phyloP scores from a whole-genome alignment of 2,797 vertebrate genomes.

The Babyrousa celebensis region DNA sequence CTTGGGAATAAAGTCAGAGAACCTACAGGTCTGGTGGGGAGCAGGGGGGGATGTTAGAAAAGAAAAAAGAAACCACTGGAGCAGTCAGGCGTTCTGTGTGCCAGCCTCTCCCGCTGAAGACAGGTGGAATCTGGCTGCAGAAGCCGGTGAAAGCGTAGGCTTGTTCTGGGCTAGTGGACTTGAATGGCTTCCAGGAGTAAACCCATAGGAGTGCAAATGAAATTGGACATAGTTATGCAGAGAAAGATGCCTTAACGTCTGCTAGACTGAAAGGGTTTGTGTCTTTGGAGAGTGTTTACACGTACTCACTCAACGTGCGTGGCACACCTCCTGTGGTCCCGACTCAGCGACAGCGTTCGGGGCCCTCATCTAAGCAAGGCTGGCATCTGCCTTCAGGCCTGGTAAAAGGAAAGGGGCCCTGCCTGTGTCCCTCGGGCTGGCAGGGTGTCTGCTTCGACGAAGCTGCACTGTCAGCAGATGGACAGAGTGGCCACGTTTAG shows the following conservation, averaged over 20 bases:
- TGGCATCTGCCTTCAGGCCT: background rate
- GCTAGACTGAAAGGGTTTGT: constrained; percentile 46
- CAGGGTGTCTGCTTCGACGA: background rate
- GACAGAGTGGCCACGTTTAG: background rate
- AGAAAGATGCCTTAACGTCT: constrained; percentile 67
- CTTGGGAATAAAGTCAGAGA: background rate
- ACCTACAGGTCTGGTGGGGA: background rate
- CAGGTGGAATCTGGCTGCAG: constrained; percentile 45
- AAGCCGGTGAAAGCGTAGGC: constrained; percentile 17
- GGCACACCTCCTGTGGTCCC: background rate
- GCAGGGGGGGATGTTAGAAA: background rate
- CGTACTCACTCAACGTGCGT: background rate
- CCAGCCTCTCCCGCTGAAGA: background rate
- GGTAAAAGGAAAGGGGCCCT: background rate
- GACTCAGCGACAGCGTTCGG: background rate
- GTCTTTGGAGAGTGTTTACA: constrained; percentile 30
- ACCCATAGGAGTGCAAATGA: constrained; percentile 41
- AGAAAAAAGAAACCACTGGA: background rate
- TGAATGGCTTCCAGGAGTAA: constrained; percentile 45
- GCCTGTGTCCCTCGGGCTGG: fast-evolving
- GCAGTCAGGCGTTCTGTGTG: background rate
- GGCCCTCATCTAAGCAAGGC: background rate
- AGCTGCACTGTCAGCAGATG: background rate
- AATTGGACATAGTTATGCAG: constrained; percentile 51
- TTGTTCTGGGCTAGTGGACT: constrained; percentile 21